Percentiles rank a stretch among this genome's conserved stretches.
These are phyloP conservation scores for Cassiopea xamachana DNA, from an alignment of 30 jellyfish, hydroid and myxozoan genomes.

Conservation along the genomic window DNA sequence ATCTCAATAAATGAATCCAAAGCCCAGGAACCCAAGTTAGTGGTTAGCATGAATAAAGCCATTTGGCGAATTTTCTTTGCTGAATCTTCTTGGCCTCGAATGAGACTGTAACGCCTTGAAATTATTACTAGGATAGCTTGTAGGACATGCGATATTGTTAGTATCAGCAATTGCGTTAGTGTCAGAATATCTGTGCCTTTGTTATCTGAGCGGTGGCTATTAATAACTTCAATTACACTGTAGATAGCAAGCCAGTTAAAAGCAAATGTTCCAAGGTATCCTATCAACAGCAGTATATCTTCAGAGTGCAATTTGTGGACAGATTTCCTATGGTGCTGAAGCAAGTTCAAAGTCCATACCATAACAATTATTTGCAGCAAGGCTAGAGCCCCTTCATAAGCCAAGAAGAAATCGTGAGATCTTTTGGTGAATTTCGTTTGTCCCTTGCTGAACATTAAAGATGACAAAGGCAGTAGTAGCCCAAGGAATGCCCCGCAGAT, in stretches of 20 bases:
- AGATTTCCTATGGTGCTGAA: constrained; percentile 9
- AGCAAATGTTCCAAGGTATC: constrained; percentile 34
- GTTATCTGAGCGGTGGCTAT: background rate
- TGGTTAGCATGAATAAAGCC: constrained; percentile 25
- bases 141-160: background rate
- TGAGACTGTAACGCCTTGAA: constrained; percentile 43
- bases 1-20: constrained; percentile 52
- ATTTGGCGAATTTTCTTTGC: constrained; percentile 24
- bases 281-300: constrained; percentile 35
- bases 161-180: background rate
- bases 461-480: constrained; percentile 3
- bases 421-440: background rate
- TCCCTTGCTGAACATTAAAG: constrained; percentile 2
- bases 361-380: constrained; percentile 23
- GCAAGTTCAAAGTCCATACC: background rate
- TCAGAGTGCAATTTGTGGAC: constrained; percentile 23
- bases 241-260: constrained; percentile 5
- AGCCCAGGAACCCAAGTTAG: constrained; percentile 64
- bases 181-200: background rate
- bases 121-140: constrained; percentile 23
- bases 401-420: constrained; percentile 42
- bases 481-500: constrained; percentile 34
- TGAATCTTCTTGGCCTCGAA: background rate
- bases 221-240: constrained; percentile 3
- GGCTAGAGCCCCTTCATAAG: constrained; percentile 33